These are phyloP conservation scores for Tenthredo distinguenda DNA, from an alignment of 2,888 invertebrate species.

Conservation along the genomic window DNA sequence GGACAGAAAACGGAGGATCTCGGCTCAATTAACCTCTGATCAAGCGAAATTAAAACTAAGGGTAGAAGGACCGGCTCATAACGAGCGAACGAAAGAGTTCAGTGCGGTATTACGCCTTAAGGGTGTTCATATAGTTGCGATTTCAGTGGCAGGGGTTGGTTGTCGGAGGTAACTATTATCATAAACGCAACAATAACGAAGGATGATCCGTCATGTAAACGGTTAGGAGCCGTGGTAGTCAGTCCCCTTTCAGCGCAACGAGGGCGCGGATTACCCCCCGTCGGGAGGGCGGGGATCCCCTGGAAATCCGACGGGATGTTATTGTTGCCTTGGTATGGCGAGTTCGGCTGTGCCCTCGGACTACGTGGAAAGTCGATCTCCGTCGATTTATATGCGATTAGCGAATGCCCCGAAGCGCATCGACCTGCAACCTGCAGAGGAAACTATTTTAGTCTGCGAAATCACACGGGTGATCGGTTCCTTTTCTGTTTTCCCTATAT, in stretches of 20 bases:
- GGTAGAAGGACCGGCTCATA: neutral
- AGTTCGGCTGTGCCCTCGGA: neutral
- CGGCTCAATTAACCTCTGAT: neutral
- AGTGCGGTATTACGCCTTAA: conserved; percentile 22
- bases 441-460: neutral
- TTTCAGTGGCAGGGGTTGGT: conserved; percentile 46
- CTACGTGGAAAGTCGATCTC: conserved; percentile 14
- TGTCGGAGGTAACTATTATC: conserved; percentile 70
- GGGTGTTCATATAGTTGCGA: conserved; percentile 48
- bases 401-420: neutral
- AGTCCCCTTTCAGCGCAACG: conserved; percentile 58
- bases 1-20: neutral
- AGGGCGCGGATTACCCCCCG: conserved; percentile 73
- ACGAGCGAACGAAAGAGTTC: conserved; percentile 21
- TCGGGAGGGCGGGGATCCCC: conserved; percentile 60
- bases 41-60: conserved; percentile 7
- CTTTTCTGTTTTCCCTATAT: neutral
- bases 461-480: neutral
- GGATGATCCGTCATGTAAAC: conserved; percentile 78
- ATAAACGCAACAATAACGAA: conserved; percentile 78
- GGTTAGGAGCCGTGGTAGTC: conserved; percentile 65
- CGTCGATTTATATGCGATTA: conserved; percentile 12
- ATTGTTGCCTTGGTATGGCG: conserved; percentile 71
- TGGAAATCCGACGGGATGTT: conserved; percentile 74
- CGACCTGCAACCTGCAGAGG: neutral